Evolutionary conservation across 2,888 invertebrate genomes (phyloP), one percentile per base, ranked within the genome.

Genomic region (Anthophora plumipes): DNA sequence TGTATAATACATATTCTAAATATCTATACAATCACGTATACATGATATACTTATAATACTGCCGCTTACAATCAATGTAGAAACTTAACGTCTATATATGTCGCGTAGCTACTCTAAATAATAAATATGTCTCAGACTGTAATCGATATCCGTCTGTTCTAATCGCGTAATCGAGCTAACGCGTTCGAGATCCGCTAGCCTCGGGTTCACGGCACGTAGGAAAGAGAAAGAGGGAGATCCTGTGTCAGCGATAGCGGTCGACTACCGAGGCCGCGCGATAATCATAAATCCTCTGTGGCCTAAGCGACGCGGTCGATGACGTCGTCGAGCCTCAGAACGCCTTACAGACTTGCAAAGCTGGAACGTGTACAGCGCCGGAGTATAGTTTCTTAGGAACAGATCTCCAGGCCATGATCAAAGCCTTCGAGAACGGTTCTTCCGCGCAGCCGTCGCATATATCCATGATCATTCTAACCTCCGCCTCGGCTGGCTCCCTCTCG

Each of bases 401-500:
- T 89, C 97, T 95, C 97, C 97, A 97, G 9, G 96, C 96, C 48
- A 97, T 95, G 4, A 97, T 95, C 25, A 97, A 94, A 9, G 97
- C 97, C 88, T 97, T 97, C 83, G 96, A 96, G 93, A 97, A 97
- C 0, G 97, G 97, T 90, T 97, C 97, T 0, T 95, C 93, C 25
- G 96, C 95, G 88, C 97, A 97, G 0, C 96, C 96, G 76, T 96
- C 95, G 93, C 97, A 97, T 1, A 97, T 94, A 85, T 96, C 95
- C 96, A 97, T 96, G 0, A 97, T 97, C 12, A 96, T 96, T 87
- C 95, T 96, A 0, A 97, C 97, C 92, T 97, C 97, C 43, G 96
- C 97, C 92, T 97, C 97, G 0, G 97, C 97, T 0, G 97, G 97
- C 89, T 97, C 97, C 55, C 96, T 94, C 89, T 97, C 97, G 78